Base-by-base conservation (phyloP, 2,113 vertebrate genomes). In the Xyliphius kryptos region DNA sequence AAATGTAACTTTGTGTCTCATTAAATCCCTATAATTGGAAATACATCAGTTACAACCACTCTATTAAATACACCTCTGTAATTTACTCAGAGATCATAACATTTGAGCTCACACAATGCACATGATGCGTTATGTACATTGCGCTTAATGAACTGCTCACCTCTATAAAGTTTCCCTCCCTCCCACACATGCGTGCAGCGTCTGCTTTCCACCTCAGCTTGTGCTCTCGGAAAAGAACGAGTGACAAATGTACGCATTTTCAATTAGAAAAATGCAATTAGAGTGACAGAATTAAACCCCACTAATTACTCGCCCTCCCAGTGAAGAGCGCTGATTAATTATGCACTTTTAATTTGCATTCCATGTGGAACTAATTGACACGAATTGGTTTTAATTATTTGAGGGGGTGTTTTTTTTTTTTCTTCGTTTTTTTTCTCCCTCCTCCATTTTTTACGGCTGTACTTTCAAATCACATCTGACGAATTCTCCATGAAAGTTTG, bases 341-440 rank as follows among this genome's bases (percentile, higher is more conserved):
- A 74, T 77, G 69, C 59, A 61, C 56, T 64, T 74, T 76, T 76
- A 74, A 76, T 76, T 69, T 74, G 69, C 68, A 67, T 71, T 72
- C 58, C 63, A 72, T 74, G 75, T 72, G 70, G 68, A 68, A 76
- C 69, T 71, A 76, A 73, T 73, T 72, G 68, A 74, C 71, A 69
- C 67, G 68, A 67, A 74, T 71, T 71, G 62, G 63, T 64, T 72
- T 76, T 75, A 57, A 73, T 75, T 73, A 75, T 57, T 58, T 21
- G 56, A 70, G 63, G 41, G 64, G 60, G 43, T 62, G 62, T 61
- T 62, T 59, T 19, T 58, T 50, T 48, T 48, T n/a, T 9, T 10
- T 44, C n/a, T n/a, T n/a, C n/a, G n/a, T 12, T 9, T n/a, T 22
- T 36, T 47, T 20, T 54, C 6, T 26, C 22, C 6, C 6, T 26